phyloP scores from a whole-genome alignment of 2,888 invertebrate species.

The Biston stratarius region DNA sequence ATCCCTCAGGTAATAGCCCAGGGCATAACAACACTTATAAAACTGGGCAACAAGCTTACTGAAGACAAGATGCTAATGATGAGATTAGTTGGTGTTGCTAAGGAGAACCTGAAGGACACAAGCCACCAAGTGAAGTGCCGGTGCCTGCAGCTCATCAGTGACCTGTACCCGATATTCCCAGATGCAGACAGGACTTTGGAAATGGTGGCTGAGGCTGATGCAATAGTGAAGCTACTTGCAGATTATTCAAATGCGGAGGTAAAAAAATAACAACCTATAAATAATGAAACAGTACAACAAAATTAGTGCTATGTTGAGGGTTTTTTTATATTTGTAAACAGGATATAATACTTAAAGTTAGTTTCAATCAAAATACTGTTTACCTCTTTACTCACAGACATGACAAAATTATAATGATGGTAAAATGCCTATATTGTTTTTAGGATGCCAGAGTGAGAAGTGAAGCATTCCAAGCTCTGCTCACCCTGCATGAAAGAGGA shows the following conservation, averaged over 20 bases:
- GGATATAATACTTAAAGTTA: too few relatives aligned
- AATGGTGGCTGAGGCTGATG: constrained; percentile 85
- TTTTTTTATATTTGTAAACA: too few relatives aligned
- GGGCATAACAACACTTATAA: constrained; percentile 90
- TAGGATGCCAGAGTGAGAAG: constrained; percentile 96
- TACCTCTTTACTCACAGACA: too few relatives aligned
- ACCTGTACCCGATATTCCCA: constrained; percentile 87
- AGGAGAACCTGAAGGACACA: constrained; percentile 90
- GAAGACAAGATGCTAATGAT: constrained; percentile 87
- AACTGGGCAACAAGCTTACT: constrained; percentile 88
- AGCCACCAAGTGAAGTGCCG: constrained; percentile 93
- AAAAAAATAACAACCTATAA: too few relatives aligned
- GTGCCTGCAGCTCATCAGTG: constrained; percentile 92
- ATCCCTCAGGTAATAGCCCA: constrained; percentile 88
- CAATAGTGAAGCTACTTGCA: constrained; percentile 90
- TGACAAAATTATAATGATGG: too few relatives aligned
- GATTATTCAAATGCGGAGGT: constrained; percentile 93
- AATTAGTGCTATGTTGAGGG: too few relatives aligned
- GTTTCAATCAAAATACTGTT: too few relatives aligned
- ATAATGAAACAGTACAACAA: too few relatives aligned
- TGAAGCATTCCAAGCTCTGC: constrained; percentile 94
- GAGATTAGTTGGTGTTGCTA: constrained; percentile 88
- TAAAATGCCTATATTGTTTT: constrained; percentile 3
- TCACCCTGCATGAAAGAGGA: constrained; percentile 93
- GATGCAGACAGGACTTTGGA: constrained; percentile 77